Evolutionary conservation across 2,797 vertebrate species (phyloP).

Genomic region (Spatula versicolor): DNA sequence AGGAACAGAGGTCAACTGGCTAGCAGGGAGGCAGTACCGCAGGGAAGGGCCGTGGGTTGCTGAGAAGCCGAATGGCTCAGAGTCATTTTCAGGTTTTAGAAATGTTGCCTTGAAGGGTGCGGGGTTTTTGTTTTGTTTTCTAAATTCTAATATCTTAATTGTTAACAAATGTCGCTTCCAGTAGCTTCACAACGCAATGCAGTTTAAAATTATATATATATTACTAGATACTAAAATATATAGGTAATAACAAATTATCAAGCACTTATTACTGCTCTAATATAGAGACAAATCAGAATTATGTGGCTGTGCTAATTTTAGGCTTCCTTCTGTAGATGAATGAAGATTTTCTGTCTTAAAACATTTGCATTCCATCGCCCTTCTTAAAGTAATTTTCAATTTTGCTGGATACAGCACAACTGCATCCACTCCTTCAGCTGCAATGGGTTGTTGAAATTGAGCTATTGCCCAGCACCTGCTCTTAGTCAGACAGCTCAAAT

Average conservation of each 20-base stretch:
- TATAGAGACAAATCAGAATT: slow-evolving; percentile 19
- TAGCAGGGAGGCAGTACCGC: neutral
- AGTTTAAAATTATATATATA: neutral
- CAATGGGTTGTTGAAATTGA: slow-evolving; percentile 61
- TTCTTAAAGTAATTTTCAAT: slow-evolving; percentile 57
- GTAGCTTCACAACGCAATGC: neutral
- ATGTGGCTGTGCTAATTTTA: slow-evolving; percentile 55
- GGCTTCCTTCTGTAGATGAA: slow-evolving; percentile 52
- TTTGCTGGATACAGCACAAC: slow-evolving; percentile 63
- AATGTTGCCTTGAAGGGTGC: neutral
- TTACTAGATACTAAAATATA: neutral
- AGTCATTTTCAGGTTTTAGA: neutral
- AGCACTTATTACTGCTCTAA: slow-evolving; percentile 22
- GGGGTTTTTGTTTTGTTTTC: neutral
- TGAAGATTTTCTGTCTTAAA: slow-evolving; percentile 58
- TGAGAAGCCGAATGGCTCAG: neutral
- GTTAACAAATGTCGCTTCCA: neutral
- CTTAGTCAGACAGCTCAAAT: slow-evolving; percentile 71
- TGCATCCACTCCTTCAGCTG: slow-evolving; percentile 64
- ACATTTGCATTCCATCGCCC: slow-evolving; percentile 36
- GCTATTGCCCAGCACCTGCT: slow-evolving; percentile 69
- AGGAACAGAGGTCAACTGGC: neutral
- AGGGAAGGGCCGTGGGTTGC: neutral
- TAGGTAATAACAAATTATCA: neutral
- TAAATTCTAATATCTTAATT: neutral